These are phyloP conservation scores for Ctenosaura bakeri DNA, from an alignment of 2,797 vertebrate species.

Conservation along the genomic window DNA sequence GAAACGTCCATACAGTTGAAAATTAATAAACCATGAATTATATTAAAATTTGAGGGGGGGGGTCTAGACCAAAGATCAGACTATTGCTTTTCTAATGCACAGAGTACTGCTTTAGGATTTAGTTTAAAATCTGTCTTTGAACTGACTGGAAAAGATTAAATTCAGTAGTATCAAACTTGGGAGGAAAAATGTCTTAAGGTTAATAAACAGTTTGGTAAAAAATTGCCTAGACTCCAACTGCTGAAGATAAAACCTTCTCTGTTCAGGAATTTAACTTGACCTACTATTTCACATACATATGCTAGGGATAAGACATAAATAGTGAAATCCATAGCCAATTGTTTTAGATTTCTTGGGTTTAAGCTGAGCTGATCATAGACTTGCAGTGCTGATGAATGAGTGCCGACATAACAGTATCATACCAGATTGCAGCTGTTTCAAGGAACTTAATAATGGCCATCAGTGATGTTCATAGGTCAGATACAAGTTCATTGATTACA, in stretches of 20 bases:
- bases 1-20: background rate
- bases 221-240: constrained; percentile 31
- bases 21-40: background rate
- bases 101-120: constrained; percentile 46
- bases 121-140: constrained; percentile 49
- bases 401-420: background rate
- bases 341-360: background rate
- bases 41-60: background rate
- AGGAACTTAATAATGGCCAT: background rate
- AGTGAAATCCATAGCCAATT: background rate
- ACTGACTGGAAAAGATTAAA: constrained; percentile 39
- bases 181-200: constrained; percentile 25
- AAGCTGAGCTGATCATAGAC: background rate
- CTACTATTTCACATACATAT: constrained; percentile 57
- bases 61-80: background rate
- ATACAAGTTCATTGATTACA: constrained; percentile 9
- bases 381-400: background rate
- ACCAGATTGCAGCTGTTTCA: background rate
- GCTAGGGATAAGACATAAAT: constrained; percentile 45
- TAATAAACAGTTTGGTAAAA: constrained; percentile 40
- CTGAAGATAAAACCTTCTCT: constrained; percentile 42
- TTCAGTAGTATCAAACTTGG: constrained; percentile 52
- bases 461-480: background rate
- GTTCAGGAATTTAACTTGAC: background rate
- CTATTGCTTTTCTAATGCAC: constrained; percentile 11